These are phyloP conservation scores for Drosophila setifemur DNA, from an alignment of 1,140 invertebrate species.

Conservation along the genomic window DNA sequence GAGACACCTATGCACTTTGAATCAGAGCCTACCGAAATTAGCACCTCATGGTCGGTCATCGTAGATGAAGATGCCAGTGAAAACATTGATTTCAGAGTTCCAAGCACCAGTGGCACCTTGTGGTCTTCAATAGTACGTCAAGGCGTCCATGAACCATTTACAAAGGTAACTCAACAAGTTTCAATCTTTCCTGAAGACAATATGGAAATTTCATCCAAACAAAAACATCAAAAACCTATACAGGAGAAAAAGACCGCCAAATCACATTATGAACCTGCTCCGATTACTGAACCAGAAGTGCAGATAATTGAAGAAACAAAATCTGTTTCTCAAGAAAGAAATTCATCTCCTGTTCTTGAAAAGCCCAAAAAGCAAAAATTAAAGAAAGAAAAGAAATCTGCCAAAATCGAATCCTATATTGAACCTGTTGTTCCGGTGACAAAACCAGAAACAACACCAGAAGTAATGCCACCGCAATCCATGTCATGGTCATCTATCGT, in stretches of 20 bases:
- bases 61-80: slow-evolving; percentile 30
- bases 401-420: neutral
- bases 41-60: slow-evolving; percentile 29
- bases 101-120: neutral
- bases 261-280: no score
- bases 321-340: slow-evolving; percentile 15
- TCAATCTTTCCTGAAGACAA: no score
- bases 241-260: no score
- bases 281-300: no score
- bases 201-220: no score
- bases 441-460: neutral
- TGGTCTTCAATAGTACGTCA: slow-evolving; percentile 67
- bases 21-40: neutral
- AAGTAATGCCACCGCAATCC: neutral
- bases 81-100: neutral
- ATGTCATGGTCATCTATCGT: slow-evolving; percentile 17
- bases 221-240: neutral
- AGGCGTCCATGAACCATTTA: slow-evolving; percentile 43
- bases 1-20: neutral
- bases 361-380: slow-evolving; percentile 26
- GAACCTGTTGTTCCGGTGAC: neutral
- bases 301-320: no score
- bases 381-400: slow-evolving; percentile 15
- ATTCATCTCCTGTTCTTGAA: slow-evolving; percentile 18
- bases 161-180: slow-evolving; percentile 9